phyloP scores from a whole-genome alignment of 2,888 invertebrate species.

The Drosophila nr. perissopoda region DNA sequence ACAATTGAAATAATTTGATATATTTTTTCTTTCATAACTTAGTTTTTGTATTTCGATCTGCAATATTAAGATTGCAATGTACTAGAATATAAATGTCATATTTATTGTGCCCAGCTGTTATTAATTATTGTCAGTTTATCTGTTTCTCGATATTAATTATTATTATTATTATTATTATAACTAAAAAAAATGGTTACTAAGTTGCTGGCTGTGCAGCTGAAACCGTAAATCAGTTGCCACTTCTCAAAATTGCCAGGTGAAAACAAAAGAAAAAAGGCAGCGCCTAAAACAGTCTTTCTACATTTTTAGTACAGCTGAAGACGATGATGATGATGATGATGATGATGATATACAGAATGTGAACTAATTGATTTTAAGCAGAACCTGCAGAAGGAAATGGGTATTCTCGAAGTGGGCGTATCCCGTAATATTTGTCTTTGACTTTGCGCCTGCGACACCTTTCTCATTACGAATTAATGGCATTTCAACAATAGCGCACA shows the following conservation, averaged over 20 bases:
- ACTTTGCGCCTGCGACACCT: slow-evolving; percentile 76
- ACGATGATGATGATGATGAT: slow-evolving; percentile 31
- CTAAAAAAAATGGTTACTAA: neutral
- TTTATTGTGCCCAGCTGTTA: neutral
- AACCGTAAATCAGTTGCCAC: neutral
- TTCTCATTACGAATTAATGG: slow-evolving; percentile 83
- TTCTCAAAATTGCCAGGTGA: neutral
- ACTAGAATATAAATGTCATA: neutral
- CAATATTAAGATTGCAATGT: too few relatives aligned
- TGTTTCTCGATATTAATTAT: neutral
- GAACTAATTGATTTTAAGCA: slow-evolving; percentile 81
- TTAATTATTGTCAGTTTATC: too few relatives aligned
- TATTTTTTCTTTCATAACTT: too few relatives aligned
- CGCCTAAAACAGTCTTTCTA: slow-evolving; percentile 10
- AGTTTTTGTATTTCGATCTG: too few relatives aligned
- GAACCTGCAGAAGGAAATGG: slow-evolving; percentile 52
- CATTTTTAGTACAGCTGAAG: slow-evolving; percentile 69
- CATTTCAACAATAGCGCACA: slow-evolving; percentile 53
- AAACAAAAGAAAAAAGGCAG: slow-evolving; percentile 4
- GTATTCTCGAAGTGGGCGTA: slow-evolving; percentile 51
- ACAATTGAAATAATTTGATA: neutral
- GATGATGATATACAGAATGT: slow-evolving; percentile 34
- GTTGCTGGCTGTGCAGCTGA: neutral
- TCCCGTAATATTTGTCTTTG: slow-evolving; percentile 76
- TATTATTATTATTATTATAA: neutral